Evolutionary conservation across 2,888 invertebrate species (phyloP).

Genomic region (Chironomus tentans): DNA sequence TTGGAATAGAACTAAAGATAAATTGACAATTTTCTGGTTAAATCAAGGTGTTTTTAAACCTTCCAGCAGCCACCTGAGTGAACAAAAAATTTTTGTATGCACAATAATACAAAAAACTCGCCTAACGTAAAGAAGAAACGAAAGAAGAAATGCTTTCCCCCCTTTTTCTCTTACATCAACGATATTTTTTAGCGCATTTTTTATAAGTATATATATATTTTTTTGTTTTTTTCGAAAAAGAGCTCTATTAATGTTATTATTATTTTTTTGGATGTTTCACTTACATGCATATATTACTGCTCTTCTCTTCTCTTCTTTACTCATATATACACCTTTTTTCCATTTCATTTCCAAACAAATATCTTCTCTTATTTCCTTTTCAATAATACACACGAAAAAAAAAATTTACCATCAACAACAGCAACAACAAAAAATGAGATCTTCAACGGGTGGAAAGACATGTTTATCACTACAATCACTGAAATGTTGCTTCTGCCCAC

Average conservation of each 20-base stretch:
- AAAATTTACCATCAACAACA: not conserved
- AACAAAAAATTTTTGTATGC: slow-evolving; percentile 18
- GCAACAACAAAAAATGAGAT: not conserved
- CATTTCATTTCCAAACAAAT: not conserved
- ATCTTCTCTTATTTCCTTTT: not conserved
- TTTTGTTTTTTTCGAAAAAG: slow-evolving; percentile 16
- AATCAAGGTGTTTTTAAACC: slow-evolving; percentile 28
- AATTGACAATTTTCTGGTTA: slow-evolving; percentile 27
- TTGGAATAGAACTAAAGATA: slow-evolving; percentile 28
- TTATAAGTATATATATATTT: slow-evolving; percentile 20
- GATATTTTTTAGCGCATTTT: no score
- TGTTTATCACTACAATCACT: not conserved
- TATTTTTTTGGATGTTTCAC: slow-evolving; percentile 27
- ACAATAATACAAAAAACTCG: slow-evolving; percentile 9
- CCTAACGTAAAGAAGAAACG: slow-evolving; percentile 7
- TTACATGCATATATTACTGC: slow-evolving; percentile 27
- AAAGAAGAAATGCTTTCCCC: slow-evolving; percentile 12
- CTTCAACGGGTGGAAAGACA: not conserved
- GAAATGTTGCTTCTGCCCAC: no score
- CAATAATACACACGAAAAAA: not conserved
- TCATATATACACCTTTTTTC: not conserved
- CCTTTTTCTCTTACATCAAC: slow-evolving; percentile 1
- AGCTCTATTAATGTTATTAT: slow-evolving; percentile 20
- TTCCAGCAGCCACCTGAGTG: slow-evolving; percentile 18
- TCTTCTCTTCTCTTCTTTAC: slow-evolving; percentile 8